Conservation (phyloP, 2,113 vertebrate genomes). For the Oryzias curvinotus region DNA sequence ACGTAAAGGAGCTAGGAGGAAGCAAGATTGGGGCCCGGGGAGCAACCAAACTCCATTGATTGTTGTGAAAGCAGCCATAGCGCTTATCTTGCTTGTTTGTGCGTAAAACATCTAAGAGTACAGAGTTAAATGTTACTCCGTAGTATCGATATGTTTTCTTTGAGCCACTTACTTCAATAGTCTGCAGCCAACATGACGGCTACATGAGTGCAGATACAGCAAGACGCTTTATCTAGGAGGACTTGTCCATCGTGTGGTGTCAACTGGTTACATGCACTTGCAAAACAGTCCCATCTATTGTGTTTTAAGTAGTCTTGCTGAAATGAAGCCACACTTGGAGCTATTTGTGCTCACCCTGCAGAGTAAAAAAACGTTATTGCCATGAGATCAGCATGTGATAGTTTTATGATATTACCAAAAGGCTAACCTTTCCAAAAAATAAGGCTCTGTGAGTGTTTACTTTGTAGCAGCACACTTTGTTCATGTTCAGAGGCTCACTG, state of each 20-base stretch:
- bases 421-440: constrained; percentile 53
- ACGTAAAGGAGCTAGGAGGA: constrained; percentile 43
- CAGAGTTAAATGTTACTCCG: constrained; percentile 9
- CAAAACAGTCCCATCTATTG: constrained; percentile 64
- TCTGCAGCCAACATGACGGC: constrained; percentile 1
- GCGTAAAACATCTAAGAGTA: constrained; percentile 8
- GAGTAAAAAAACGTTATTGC: constrained; percentile 61
- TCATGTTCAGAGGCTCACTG: constrained; percentile 55
- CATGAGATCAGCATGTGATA: constrained; percentile 75
- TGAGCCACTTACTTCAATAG: background rate
- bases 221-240: constrained; percentile 32
- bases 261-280: constrained; percentile 39
- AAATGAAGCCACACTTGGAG: constrained; percentile 61
- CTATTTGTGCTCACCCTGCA: constrained; percentile 49
- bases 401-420: constrained; percentile 67
- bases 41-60: constrained; percentile 15
- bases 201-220: constrained; percentile 35
- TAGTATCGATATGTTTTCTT: constrained; percentile 16
- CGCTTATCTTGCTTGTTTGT: constrained; percentile 25
- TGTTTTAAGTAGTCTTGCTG: constrained; percentile 59
- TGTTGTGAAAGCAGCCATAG: constrained; percentile 19
- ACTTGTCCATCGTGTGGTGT: constrained; percentile 43
- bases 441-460: constrained; percentile 62
- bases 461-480: constrained; percentile 49
- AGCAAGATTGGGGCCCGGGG: constrained; percentile 33